Base-by-base conservation (phyloP, 1,140 invertebrate species). In the Dermatophagoides farinae region DNA sequence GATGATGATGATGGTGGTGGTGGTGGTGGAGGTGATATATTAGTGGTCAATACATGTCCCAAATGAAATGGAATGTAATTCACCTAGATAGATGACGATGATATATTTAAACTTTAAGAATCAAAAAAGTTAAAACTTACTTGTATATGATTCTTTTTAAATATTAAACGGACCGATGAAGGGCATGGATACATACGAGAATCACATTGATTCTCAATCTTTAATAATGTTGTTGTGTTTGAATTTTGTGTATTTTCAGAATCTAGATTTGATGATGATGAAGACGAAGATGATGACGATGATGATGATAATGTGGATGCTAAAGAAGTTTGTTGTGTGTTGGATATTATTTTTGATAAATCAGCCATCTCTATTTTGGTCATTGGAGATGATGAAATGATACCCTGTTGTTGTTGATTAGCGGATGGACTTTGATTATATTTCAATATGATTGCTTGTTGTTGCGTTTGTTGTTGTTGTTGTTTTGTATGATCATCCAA, bases 171-270 rank as follows among this genome's bases (percentile, higher is more conserved):
- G 5, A 55, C 23, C 10, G 38, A 41, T 14, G 25, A 38, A 38
- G 53, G 14, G 23, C 53, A 55, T 55, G 53, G 53, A 44, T 55
- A 55, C 53, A 55, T 55, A n/a, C 53, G 25, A 2, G 53, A 14
- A 44, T 55, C 53, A 23, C 5, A 55, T 41, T 14, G 25, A 55
- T 23, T 55, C 25, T 55, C 53, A 16, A 55, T 12, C n/a, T 14
- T 18, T 11, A 11, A 1, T 10, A 18, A 18, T 2, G 41, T 14
- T 18, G 2, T 4, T 43, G 41, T 18, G 1, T 4, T 6, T 16
- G n/a, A 14, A 16, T 10, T 43, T 43, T 43, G 12, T 43, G 41
- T 2, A 16, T 14, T 16, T 6, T 43, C n/a, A 4, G 31, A 31
- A 31, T 31, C 31, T 31, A 31, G 31, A 31, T 31, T 31, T 31